Evolutionary conservation across 2,113 vertebrate genomes (phyloP), one percentile per base, ranked within the genome.

Genomic region (Megaceryle maxima): DNA sequence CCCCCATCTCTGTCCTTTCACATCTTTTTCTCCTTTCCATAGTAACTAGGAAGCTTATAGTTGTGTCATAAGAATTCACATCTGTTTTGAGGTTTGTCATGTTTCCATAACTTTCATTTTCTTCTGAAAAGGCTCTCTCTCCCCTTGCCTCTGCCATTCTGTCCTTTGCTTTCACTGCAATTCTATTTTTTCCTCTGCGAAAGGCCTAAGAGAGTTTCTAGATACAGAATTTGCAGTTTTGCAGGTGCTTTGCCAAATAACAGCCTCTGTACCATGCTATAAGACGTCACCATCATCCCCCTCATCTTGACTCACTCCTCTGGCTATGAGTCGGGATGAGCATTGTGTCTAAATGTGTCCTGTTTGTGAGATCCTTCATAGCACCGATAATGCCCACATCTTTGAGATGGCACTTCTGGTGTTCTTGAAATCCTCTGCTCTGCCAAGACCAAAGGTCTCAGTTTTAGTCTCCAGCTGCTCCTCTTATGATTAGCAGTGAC

Each of bases 241-340:
- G 87, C 70, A 74, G 66, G 79, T 85, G 39, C 94, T 59, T 64
- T 94, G 88, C 96, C 92, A 93, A 79, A 50, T 85, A 75, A 75
- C 92, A 95, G 92, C 46, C 51, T 92, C 83, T 76, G 37, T 80
- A 59, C 68, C 0, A 1, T 72, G 77, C 66, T 87, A 24, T 2
- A 11, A 89, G 84, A 94, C 25, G 66, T 95, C 91, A 92, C 31
- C 50, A 55, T 91, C 93, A 73, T 82, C 95, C 96, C 92, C 88
- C 96, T 95, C 96, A 79, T 94, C 53, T 92, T 96, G 94, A 95
- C 74, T 96, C 94, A 92, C 86, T 93, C 15, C 44, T 86, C 69
- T 87, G 91, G 67, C 91, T 95, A 69, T 5, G 22, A 91, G 63
- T 84, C 16, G 2, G 87, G 83, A 83, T 87, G 66, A 66, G 77